Evolutionary conservation across 2,113 vertebrate species (phyloP).

Genomic region (Reinhardtius hippoglossoides): DNA sequence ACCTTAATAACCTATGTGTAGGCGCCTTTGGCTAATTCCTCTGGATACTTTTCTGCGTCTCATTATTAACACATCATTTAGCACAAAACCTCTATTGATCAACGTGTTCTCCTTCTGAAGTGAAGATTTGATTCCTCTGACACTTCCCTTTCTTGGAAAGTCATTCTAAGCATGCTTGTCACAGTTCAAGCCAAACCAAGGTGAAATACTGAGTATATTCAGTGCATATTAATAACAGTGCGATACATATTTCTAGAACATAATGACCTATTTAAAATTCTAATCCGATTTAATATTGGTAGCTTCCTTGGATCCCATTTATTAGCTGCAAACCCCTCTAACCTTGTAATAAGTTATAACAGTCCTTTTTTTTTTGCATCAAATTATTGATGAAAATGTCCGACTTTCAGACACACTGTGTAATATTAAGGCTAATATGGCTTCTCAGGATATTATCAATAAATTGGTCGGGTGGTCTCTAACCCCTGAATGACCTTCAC

Average conservation of each 20-base stretch:
- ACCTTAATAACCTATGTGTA: conserved; percentile 21
- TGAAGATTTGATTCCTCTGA: neutral
- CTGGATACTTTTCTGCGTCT: conserved; percentile 41
- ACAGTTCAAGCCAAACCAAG: neutral
- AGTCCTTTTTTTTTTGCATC: neutral
- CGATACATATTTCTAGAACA: neutral
- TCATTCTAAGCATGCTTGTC: conserved; percentile 11
- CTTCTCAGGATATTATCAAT: conserved; percentile 12
- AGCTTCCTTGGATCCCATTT: neutral
- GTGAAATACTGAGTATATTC: neutral
- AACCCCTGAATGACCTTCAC: conserved; percentile 30
- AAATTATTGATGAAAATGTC: neutral
- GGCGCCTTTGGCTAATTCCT: conserved; percentile 37
- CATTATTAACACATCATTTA: conserved; percentile 53
- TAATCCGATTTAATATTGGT: too few relatives aligned
- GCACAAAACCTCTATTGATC: conserved; percentile 37
- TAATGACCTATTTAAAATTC: too few relatives aligned
- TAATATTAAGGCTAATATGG: neutral
- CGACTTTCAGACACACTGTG: conserved; percentile 10
- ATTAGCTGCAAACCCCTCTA: neutral
- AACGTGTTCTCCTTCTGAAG: conserved; percentile 28
- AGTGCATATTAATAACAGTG: neutral
- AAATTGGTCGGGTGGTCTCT: conserved; percentile 4
- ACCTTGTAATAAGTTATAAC: neutral
- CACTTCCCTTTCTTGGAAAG: neutral